Evolutionary conservation across 2,797 vertebrate genomes (phyloP).

Genomic region (Sebastes diploproa): DNA sequence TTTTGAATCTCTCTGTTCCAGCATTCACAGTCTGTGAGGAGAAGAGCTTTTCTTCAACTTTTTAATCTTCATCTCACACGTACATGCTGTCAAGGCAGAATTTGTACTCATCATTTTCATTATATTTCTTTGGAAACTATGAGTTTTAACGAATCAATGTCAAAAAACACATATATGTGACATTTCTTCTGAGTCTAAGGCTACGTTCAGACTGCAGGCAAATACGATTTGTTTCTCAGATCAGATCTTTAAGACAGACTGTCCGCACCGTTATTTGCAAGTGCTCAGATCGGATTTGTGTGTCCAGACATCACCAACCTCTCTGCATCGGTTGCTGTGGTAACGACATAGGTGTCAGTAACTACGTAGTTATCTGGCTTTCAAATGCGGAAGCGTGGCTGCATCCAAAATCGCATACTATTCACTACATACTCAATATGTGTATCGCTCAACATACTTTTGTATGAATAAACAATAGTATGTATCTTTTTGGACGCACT

Average conservation of each 20-base stretch:
- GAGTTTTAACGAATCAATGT: constrained; percentile 9
- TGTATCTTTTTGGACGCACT: no score
- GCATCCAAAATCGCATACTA: no score
- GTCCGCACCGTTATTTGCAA: neutral
- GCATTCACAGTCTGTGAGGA: constrained; percentile 7
- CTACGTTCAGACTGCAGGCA: neutral
- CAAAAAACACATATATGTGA: neutral
- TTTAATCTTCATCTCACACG: constrained; percentile 19
- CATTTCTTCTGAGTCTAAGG: neutral
- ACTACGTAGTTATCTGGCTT: neutral
- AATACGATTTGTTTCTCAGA: neutral
- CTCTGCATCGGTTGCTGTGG: neutral
- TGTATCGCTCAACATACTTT: no score
- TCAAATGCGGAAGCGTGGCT: neutral
- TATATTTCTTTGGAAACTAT: constrained; percentile 1
- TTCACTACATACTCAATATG: no score
- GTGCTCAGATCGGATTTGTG: neutral
- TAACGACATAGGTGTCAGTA: neutral
- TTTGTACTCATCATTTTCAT: constrained; percentile 4
- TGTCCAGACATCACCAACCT: neutral
- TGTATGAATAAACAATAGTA: no score
- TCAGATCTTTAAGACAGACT: neutral
- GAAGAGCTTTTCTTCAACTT: constrained; percentile 33
- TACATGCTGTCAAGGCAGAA: constrained; percentile 13
- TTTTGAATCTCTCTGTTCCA: constrained; percentile 21